phyloP scores from a whole-genome alignment of 35 echinoderm and acorn worm species.

The Heliocidaris erythrogramma region DNA sequence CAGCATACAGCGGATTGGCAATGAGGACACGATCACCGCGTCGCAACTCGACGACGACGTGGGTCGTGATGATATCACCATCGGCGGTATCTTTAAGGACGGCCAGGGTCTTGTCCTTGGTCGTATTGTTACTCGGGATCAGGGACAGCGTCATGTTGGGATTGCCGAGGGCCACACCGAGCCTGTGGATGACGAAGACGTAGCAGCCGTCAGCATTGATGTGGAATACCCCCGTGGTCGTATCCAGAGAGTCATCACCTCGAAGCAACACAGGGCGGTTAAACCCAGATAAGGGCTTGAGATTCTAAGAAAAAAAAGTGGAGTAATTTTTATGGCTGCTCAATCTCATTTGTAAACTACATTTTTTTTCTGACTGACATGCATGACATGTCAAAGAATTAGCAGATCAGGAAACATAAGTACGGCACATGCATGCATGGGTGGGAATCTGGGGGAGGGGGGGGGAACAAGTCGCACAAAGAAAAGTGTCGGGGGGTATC shows the following conservation, averaged over 20 bases:
- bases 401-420: not conserved
- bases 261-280: not conserved
- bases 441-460: too few relatives aligned
- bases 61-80: not conserved
- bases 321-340: not conserved
- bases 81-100: not conserved
- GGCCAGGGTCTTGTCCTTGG: not conserved
- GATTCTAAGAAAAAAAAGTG: not conserved
- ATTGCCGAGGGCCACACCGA: not conserved
- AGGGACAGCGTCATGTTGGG: not conserved
- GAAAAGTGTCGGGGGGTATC: not conserved
- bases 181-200: constrained; percentile 34
- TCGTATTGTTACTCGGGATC: too few relatives aligned
- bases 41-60: constrained; percentile 21
- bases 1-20: not conserved
- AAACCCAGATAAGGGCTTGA: constrained; percentile 17
- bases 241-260: not conserved
- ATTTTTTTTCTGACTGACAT: not conserved
- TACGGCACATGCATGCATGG: not conserved
- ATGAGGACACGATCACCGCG: not conserved
- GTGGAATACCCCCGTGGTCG: not conserved
- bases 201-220: constrained; percentile 13
- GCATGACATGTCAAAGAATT: not conserved
- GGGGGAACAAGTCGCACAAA: not conserved
- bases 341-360: not conserved